phyloP scores from a whole-genome alignment of 2,797 vertebrate species.

The Sorex maritimensis region DNA sequence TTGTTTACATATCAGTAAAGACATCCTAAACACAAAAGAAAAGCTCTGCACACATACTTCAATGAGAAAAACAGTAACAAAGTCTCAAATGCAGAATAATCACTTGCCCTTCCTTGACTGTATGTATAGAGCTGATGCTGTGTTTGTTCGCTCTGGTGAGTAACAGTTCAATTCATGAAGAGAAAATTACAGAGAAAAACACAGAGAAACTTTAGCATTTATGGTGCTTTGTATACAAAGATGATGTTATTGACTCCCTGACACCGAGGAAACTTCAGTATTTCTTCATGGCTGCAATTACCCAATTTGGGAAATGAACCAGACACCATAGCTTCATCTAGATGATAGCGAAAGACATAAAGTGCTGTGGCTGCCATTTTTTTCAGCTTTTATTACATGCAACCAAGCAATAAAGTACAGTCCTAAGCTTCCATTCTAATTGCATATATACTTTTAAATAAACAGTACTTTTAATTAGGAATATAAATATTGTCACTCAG shows the following conservation, averaged over 20 bases:
- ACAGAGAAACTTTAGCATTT: conserved; percentile 57
- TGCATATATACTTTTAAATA: conserved; percentile 51
- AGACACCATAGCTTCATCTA: conserved; percentile 37
- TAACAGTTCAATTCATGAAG: conserved; percentile 57
- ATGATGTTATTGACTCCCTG: conserved; percentile 62
- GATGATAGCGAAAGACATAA: conserved; percentile 55
- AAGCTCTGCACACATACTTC: background rate
- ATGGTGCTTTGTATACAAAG: conserved; percentile 63
- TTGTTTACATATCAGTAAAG: conserved; percentile 56
- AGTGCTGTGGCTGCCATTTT: conserved; percentile 37
- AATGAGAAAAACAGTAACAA: background rate
- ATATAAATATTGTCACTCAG: conserved; percentile 30
- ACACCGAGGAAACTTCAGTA: conserved; percentile 44
- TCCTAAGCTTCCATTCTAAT: conserved; percentile 38
- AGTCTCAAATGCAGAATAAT: background rate
- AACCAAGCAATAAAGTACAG: conserved; percentile 20
- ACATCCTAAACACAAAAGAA: background rate
- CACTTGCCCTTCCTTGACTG: background rate
- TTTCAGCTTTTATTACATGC: background rate
- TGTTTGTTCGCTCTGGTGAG: background rate
- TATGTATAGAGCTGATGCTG: background rate
- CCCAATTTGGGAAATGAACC: conserved; percentile 73
- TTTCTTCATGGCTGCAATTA: conserved; percentile 74
- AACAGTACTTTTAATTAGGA: conserved; percentile 46
- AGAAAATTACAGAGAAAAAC: conserved; percentile 49